Evolutionary conservation across 1,140 invertebrate genomes (phyloP).

Genomic region (Macrobrachium nipponense): DNA sequence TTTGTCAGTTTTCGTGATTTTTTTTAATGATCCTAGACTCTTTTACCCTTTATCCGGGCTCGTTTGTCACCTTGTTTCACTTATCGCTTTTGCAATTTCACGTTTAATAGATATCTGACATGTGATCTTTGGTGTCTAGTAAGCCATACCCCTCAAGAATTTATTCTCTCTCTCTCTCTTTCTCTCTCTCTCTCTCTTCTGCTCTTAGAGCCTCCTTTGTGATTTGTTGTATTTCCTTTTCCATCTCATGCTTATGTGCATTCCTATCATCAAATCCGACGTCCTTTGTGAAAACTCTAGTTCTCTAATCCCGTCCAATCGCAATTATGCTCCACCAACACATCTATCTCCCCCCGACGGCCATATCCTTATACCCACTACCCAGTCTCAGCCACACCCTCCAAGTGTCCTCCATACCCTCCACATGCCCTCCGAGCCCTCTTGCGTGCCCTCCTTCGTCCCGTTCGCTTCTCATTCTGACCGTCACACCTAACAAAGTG

Average conservation of each 20-base stretch:
- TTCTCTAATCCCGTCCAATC: too few relatives aligned
- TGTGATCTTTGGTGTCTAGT: too few relatives aligned
- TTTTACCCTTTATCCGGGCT: too few relatives aligned
- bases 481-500: slow-evolving; percentile 51
- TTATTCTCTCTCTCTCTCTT: slow-evolving; percentile 8
- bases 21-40: too few relatives aligned
- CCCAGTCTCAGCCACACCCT: not conserved
- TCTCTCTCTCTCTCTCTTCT: slow-evolving; percentile 2
- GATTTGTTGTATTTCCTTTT: not conserved
- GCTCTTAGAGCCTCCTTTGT: not conserved
- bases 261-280: not conserved
- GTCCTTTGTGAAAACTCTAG: too few relatives aligned
- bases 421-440: not conserved
- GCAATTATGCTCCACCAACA: too few relatives aligned
- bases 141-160: not conserved
- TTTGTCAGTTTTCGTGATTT: too few relatives aligned
- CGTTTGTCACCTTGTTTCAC: too few relatives aligned
- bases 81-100: too few relatives aligned
- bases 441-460: not conserved
- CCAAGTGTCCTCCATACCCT: not conserved
- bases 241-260: not conserved
- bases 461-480: slow-evolving; percentile 18
- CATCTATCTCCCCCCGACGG: too few relatives aligned
- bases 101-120: too few relatives aligned
- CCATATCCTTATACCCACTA: not conserved